A percentile compares a stretch with the other conserved stretches of the same genome.
phyloP scores from a whole-genome alignment of 2,797 vertebrate species.

The Sebastes elongatus region DNA sequence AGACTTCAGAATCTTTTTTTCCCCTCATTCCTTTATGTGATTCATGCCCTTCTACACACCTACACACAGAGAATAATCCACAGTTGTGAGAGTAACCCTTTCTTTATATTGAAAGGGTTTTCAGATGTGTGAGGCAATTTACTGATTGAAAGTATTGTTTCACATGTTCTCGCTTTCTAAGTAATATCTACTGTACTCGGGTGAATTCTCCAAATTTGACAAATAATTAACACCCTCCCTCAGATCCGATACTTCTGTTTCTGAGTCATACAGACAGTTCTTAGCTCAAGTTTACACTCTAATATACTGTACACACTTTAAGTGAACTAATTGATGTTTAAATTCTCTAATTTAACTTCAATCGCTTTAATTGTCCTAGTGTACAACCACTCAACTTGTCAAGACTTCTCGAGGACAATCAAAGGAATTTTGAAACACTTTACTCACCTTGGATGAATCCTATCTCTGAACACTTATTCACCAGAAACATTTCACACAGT shows the following conservation, averaged over 20 bases:
- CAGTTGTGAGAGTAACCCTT: background rate
- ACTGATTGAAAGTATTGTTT: background rate
- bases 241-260: background rate
- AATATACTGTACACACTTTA: background rate
- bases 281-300: background rate
- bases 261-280: background rate
- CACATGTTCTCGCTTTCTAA: background rate
- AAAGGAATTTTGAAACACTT: background rate
- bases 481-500: background rate
- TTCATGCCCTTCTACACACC: background rate
- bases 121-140: background rate
- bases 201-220: background rate
- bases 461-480: background rate
- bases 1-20: conserved; percentile 1
- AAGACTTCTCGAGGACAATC: background rate
- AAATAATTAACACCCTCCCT: background rate
- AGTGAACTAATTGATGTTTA: background rate
- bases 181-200: background rate
- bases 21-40: background rate
- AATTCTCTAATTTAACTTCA: background rate
- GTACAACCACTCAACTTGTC: background rate
- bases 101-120: background rate
- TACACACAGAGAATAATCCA: background rate
- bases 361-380: background rate
- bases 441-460: background rate